Evolutionary conservation across 2,113 vertebrate genomes (phyloP).

Genomic region (Zosterops lateralis): DNA sequence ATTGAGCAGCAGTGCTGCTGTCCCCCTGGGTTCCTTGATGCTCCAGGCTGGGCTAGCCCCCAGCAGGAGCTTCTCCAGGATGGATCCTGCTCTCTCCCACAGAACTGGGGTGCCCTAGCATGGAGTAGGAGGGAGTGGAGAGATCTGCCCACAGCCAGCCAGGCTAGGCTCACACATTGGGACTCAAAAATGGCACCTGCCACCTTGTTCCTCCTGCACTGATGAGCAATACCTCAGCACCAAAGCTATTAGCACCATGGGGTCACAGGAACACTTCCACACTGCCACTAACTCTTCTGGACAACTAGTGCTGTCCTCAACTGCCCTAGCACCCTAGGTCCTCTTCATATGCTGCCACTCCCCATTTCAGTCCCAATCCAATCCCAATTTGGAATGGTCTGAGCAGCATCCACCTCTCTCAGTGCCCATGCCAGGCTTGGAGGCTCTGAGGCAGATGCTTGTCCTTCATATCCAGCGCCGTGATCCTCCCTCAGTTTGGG

Average conservation of each 20-base stretch:
- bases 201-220: background rate
- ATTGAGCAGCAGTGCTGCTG: background rate
- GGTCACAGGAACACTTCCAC: background rate
- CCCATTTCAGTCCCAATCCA: background rate
- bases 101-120: background rate
- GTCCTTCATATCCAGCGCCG: background rate
- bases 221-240: background rate
- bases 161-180: background rate
- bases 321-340: background rate
- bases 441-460: rapidly evolving
- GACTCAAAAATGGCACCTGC: background rate
- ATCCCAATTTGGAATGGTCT: background rate
- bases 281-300: background rate
- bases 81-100: background rate
- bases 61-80: background rate
- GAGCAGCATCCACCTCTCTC: background rate
- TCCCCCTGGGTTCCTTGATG: background rate
- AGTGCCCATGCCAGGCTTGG: rapidly evolving
- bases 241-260: rapidly evolving
- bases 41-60: background rate
- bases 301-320: background rate
- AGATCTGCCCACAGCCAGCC: background rate
- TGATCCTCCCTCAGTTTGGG: background rate
- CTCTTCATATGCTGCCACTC: background rate
- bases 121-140: background rate